These are phyloP conservation scores for Aethes cnicana DNA, from an alignment of 2,888 invertebrate species.

Conservation along the genomic window DNA sequence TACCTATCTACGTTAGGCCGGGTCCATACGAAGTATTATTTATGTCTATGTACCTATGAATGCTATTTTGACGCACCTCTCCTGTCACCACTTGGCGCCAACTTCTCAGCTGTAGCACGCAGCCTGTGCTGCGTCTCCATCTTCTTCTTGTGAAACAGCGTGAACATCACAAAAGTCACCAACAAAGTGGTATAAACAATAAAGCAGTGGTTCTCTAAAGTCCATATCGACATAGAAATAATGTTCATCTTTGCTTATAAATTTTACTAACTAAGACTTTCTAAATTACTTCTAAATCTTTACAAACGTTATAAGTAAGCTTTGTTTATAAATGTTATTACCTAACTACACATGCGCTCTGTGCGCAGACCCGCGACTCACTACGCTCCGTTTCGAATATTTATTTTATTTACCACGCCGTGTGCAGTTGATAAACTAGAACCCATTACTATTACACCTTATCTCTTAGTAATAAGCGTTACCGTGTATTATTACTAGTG, in stretches of 20 bases:
- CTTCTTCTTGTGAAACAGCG: slow-evolving; percentile 67
- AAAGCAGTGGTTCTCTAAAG: slow-evolving; percentile 72
- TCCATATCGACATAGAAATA: slow-evolving; percentile 66
- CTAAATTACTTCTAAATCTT: too few relatives aligned
- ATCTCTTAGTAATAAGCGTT: background rate
- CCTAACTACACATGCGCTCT: slow-evolving; percentile 14
- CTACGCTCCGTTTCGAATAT: slow-evolving; percentile 24
- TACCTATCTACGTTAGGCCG: too few relatives aligned
- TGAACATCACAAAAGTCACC: slow-evolving; percentile 64
- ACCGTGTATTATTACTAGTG: background rate
- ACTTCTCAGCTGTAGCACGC: slow-evolving; percentile 52
- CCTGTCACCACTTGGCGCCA: slow-evolving; percentile 47
- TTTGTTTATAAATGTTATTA: too few relatives aligned
- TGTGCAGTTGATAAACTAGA: slow-evolving; percentile 4
- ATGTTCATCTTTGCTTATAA: slow-evolving; percentile 59
- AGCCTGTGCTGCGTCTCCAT: slow-evolving; percentile 53
- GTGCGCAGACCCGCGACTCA: slow-evolving; percentile 11
- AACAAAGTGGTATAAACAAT: slow-evolving; percentile 64
- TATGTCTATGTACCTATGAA: too few relatives aligned
- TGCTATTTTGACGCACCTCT: slow-evolving; percentile 65
- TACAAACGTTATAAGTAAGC: too few relatives aligned
- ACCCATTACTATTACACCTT: background rate
- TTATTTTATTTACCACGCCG: slow-evolving; percentile 20
- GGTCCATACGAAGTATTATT: too few relatives aligned
- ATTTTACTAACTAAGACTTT: too few relatives aligned